Evolutionary conservation across 2,797 vertebrate genomes (phyloP), one percentile per base, ranked within the genome.

Genomic region (Pygocentrus nattereri): DNA sequence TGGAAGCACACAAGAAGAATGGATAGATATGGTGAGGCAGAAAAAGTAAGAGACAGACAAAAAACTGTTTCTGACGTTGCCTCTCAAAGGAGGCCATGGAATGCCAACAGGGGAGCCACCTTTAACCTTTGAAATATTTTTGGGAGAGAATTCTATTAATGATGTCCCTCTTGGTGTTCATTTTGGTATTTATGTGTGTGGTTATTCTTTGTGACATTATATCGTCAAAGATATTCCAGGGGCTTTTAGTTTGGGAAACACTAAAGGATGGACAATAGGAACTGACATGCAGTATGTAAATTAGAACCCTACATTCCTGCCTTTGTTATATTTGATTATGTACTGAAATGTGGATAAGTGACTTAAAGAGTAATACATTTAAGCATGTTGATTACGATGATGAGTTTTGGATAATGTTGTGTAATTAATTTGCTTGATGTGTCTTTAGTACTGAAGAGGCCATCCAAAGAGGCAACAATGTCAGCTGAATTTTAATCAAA

Each of bases 1-100:
- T 64, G 76, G 65, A 69, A 80, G 61, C 52, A 30, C 62, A 62
- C n/a, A 72, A 19, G 59, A 83, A 80, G 64, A 74, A 64, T 74
- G 70, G 61, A 88, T 82, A 87, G 80, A 86, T 85, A 82, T 87
- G 86, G 78, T 81, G 65, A 83, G 82, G 69, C 41, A 89, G 86
- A 89, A 67, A 72, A 72, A 49, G 86, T 80, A 87, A 85, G 87
- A 90, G 81, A 84, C 56, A 84, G 88, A 90, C 74, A 82, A 72
- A 82, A 92, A 93, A 92, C 69, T 18, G 82, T 87, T 91, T 91
- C 78, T 90, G 92, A 93, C 88, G 90, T 82, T 86, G 86, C 80
- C 76, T 85, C 86, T 90, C 92, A 87, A 82, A 90, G 81, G 86
- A 50, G 88, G 88, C 49, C 75, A 86, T 88, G 81, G 84, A 82